Conservation (phyloP, 2,797 vertebrate genomes). For the Periophthalmus magnuspinnatus region DNA sequence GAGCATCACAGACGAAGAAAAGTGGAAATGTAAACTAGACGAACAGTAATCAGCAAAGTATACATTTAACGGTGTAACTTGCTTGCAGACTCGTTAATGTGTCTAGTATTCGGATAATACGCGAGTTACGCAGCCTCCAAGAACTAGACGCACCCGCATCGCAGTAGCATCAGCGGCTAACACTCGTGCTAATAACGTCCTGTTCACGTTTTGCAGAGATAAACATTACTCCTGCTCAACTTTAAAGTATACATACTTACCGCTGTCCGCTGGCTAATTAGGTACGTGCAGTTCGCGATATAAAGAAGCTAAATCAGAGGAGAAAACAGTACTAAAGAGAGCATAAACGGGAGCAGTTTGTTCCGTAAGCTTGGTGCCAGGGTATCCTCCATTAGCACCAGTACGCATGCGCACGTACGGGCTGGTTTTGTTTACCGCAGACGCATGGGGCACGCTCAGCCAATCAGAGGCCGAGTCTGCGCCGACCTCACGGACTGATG, state of each 20-base stretch:
- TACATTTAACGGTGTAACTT: background rate
- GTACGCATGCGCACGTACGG: slow-evolving; percentile 57
- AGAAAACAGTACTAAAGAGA: background rate
- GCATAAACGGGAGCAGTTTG: slow-evolving; percentile 22
- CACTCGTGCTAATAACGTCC: slow-evolving; percentile 17
- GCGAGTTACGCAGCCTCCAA: slow-evolving; percentile 14
- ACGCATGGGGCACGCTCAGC: slow-evolving; percentile 67
- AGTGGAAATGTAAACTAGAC: background rate
- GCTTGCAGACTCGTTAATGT: background rate
- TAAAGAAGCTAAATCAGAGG: slow-evolving; percentile 2
- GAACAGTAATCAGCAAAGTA: background rate
- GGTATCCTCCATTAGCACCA: slow-evolving; percentile 60
- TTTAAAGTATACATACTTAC: slow-evolving; percentile 41
- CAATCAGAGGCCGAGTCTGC: slow-evolving; percentile 51
- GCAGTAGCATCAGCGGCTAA: slow-evolving; percentile 48
- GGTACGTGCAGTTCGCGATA: slow-evolving; percentile 1
- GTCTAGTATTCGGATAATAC: background rate
- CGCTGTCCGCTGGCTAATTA: slow-evolving; percentile 23
- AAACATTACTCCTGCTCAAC: background rate
- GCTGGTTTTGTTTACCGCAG: slow-evolving; percentile 72
- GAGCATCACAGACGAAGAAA: background rate
- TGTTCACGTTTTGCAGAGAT: slow-evolving; percentile 9
- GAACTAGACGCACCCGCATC: slow-evolving; percentile 36
- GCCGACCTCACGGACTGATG: background rate
- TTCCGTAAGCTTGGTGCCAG: slow-evolving; percentile 41